These are phyloP conservation scores for Drosophila novamexicana DNA, from an alignment of 1,140 invertebrate genomes.

Conservation along the genomic window DNA sequence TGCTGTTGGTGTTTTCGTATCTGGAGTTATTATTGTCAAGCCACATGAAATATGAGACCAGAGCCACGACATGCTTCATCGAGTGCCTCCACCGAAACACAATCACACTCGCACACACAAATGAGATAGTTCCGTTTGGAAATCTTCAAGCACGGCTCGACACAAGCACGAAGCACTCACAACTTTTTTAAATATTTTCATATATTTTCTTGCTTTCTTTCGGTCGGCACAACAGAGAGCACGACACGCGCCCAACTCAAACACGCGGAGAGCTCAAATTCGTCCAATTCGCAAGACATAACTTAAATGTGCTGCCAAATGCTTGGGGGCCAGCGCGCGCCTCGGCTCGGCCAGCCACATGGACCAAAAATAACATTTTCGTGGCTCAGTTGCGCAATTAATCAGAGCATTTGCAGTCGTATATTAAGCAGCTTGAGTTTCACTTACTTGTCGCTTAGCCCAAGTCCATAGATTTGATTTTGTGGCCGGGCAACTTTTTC, in stretches of 20 bases:
- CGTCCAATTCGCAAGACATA: slow-evolving; percentile 43
- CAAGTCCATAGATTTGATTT: slow-evolving; percentile 38
- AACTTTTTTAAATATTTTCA: neutral
- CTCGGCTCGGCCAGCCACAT: neutral
- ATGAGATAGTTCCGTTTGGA: neutral
- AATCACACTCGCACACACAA: slow-evolving; percentile 27
- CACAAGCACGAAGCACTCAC: neutral
- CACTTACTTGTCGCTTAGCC: slow-evolving; percentile 19
- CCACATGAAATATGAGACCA: slow-evolving; percentile 73
- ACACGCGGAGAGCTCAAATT: slow-evolving; percentile 3
- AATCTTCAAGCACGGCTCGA: neutral
- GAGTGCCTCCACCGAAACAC: slow-evolving; percentile 33
- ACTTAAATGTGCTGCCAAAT: slow-evolving; percentile 43
- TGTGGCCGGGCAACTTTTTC: slow-evolving; percentile 66
- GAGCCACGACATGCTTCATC: slow-evolving; percentile 56
- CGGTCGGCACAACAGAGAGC: too few relatives aligned
- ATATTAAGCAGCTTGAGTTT: slow-evolving; percentile 64
- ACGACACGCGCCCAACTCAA: neutral
- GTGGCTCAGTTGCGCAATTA: slow-evolving; percentile 67
- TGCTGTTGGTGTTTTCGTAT: slow-evolving; percentile 30
- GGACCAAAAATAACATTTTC: slow-evolving; percentile 10
- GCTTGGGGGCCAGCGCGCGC: neutral
- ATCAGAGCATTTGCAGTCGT: slow-evolving; percentile 66
- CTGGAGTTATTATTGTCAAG: slow-evolving; percentile 40
- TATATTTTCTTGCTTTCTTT: neutral